Conservation (phyloP, 1,140 invertebrate genomes). For the Ceratoteleas bidentatus region DNA sequence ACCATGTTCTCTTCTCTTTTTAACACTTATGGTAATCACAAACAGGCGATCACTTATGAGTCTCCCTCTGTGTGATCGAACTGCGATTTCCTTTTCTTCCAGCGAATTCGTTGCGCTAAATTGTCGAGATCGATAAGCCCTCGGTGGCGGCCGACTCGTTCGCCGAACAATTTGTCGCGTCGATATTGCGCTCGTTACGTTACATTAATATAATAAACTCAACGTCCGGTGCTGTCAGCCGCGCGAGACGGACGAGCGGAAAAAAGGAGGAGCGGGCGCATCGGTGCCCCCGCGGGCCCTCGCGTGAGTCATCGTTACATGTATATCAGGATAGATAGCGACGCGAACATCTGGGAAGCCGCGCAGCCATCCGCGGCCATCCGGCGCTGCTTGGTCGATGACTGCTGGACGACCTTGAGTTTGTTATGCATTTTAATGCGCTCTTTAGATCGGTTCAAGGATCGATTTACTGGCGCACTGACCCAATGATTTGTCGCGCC, state of each 20-base stretch:
- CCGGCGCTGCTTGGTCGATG: slow-evolving; percentile 49
- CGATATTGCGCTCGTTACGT: slow-evolving; percentile 15
- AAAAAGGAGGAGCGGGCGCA: slow-evolving; percentile 9
- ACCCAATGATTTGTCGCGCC: slow-evolving; percentile 60
- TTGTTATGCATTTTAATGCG: slow-evolving; percentile 66
- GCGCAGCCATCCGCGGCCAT: slow-evolving; percentile 43
- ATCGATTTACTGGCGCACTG: slow-evolving; percentile 65
- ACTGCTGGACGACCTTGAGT: slow-evolving; percentile 60
- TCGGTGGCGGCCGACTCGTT: background rate
- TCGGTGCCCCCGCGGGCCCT: slow-evolving; percentile 20
- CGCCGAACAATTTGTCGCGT: slow-evolving; percentile 29
- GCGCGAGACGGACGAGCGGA: background rate
- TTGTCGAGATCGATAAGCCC: too few species aligned
- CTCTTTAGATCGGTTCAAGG: slow-evolving; percentile 56
- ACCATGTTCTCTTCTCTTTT: too few species aligned
- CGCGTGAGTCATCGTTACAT: slow-evolving; percentile 61
- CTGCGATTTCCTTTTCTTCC: too few species aligned
- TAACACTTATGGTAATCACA: too few species aligned
- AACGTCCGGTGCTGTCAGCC: background rate
- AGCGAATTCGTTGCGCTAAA: too few species aligned
- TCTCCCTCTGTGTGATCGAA: too few species aligned
- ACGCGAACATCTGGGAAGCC: slow-evolving; percentile 52
- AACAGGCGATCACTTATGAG: too few species aligned
- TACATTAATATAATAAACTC: slow-evolving; percentile 37
- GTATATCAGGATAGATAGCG: slow-evolving; percentile 54